Evolutionary conservation across 1,140 invertebrate species (phyloP), one percentile per base, ranked within the genome.

Genomic region (Bombus cullumanus): DNA sequence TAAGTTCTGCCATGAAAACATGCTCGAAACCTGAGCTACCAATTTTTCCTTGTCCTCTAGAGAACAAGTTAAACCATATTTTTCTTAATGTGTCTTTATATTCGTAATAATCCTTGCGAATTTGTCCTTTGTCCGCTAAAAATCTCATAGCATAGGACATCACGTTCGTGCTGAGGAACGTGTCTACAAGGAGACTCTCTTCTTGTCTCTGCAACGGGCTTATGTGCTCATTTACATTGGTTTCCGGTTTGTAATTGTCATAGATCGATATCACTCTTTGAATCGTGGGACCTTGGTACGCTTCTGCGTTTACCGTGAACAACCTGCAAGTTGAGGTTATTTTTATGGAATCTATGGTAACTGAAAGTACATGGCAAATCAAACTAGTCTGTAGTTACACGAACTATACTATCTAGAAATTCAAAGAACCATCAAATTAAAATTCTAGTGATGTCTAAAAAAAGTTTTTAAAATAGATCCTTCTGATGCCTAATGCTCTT

Each of bases 11-110:
- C 3, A 99, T 95, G 93, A 98, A 98, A 39, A 98, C 96, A 90
- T 99, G 98, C 93, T 99, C 98, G 92, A 98, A 98, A 3, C 97
- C 98, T 41, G 97, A 97, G 88, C 97, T 98, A 34, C 97, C 97
- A 15, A 97, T 96, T 92, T 96, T 97, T 31, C 97, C 97, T 89
- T 96, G 96, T 0, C 97, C 97, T 81, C 98, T 95, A 1, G 97
- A 97, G 92, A 98, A 98, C 85, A 98, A 95, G 9, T 96, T 97
- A 92, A 98, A 98, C 98, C 98, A 98, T 75, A 98, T 95, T 86
- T 96, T 96, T 89, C 97, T 96, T 28, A 98, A 93, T 5, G 97
- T 96, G 90, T 98, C 96, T 85, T 97, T 96, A 92, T 98, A 97
- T 12, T 95, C 95, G 66, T 95, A 94, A 81, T 95, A 94, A 86